A percentile compares a stretch with the other conserved stretches of the same genome.
phyloP scores from a whole-genome alignment of 2,113 vertebrate genomes.

The Stigmatopora nigra region DNA sequence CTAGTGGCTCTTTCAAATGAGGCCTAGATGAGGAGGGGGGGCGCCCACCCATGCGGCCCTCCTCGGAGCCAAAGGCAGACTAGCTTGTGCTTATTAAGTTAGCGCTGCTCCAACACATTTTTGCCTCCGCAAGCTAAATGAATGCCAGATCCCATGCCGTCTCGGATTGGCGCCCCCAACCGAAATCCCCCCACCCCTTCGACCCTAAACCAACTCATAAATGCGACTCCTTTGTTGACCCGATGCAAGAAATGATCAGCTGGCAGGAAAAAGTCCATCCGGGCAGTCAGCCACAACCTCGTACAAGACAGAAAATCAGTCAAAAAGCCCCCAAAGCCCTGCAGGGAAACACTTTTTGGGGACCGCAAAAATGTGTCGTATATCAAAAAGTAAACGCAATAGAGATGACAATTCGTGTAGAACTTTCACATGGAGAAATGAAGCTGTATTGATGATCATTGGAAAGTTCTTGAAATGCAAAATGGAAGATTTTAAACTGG shows the following conservation, averaged over 20 bases:
- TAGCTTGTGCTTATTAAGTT: conserved; percentile 42
- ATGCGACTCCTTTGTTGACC: conserved; percentile 47
- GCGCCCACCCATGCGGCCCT: conserved; percentile 35
- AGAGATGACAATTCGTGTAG: conserved; percentile 6
- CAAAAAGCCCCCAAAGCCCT: conserved; percentile 39
- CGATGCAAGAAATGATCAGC: conserved; percentile 48
- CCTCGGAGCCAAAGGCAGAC: conserved; percentile 22
- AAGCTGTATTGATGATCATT: no score
- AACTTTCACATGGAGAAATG: not conserved
- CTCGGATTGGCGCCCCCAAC: conserved; percentile 15
- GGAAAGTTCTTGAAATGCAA: no score
- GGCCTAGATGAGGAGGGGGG: conserved; percentile 8
- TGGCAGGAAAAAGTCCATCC: conserved; percentile 26
- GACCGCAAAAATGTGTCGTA: not conserved
- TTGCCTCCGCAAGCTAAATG: conserved; percentile 22
- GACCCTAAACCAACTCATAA: conserved; percentile 1
- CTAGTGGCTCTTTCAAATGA: conserved; percentile 48
- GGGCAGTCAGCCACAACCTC: conserved; percentile 41
- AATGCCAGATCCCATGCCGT: conserved; percentile 34
- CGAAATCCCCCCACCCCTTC: conserved; percentile 5
- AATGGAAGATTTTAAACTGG: no score
- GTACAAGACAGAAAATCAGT: conserved; percentile 11
- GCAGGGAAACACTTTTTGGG: not conserved
- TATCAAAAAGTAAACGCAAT: not conserved
- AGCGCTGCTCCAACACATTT: conserved; percentile 21